Conservation (phyloP, 35 echinoderm and acorn worm species). For the Patiria miniata region DNA sequence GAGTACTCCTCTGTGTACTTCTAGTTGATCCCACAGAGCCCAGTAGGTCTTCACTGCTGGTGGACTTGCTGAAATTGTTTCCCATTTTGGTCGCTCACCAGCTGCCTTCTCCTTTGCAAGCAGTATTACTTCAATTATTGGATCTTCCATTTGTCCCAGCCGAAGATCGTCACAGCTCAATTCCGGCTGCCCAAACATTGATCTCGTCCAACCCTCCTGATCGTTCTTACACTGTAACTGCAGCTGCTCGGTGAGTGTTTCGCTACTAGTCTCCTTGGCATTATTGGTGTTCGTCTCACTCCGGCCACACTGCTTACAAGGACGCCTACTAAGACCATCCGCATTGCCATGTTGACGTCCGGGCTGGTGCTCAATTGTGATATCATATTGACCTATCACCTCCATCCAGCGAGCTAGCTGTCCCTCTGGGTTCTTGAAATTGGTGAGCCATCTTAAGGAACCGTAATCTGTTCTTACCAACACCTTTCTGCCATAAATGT, state of each 20-base stretch:
- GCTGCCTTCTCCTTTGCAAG: constrained; percentile 17
- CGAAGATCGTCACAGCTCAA: neutral
- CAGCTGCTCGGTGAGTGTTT: neutral
- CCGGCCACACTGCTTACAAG: constrained; percentile 48
- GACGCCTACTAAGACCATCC: constrained; percentile 43
- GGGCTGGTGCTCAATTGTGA: constrained; percentile 27
- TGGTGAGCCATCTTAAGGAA: constrained; percentile 45
- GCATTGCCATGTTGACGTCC: constrained; percentile 54
- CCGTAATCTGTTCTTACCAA: constrained; percentile 56
- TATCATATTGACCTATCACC: constrained; percentile 42
- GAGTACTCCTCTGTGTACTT: constrained; percentile 36
- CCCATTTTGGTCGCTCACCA: neutral
- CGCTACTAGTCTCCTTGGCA: neutral
- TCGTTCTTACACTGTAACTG: too few species aligned
- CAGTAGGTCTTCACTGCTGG: constrained; percentile 47
- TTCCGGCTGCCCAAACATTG: neutral
- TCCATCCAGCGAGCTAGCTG: constrained; percentile 68
- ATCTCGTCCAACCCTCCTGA: neutral
- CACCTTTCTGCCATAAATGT: constrained; percentile 49
- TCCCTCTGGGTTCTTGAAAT: constrained; percentile 56
- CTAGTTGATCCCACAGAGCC: constrained; percentile 43
- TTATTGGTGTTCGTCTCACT: neutral
- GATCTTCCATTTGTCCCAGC: constrained; percentile 35
- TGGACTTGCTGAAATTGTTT: constrained; percentile 19
- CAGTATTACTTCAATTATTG: neutral